Evolutionary conservation across 2,888 invertebrate species (phyloP).

Genomic region (Ophonus ardosiacus): DNA sequence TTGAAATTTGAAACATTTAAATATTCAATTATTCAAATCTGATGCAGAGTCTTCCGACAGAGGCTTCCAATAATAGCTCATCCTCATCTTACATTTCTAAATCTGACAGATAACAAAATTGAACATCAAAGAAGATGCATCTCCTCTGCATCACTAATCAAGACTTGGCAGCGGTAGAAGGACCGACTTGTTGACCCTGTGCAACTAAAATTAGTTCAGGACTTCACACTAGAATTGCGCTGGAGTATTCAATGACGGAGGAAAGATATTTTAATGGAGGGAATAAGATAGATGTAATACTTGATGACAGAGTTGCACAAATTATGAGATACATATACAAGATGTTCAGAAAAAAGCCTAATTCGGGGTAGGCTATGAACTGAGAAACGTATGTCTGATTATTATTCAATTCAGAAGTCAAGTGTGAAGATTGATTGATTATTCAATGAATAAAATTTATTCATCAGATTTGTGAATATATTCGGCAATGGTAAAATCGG

Average conservation of each 20-base stretch:
- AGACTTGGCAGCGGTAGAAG: slow-evolving; percentile 27
- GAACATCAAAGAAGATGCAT: slow-evolving; percentile 40
- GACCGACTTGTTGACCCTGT: slow-evolving; percentile 20
- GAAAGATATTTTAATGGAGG: neutral
- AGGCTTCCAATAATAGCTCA: slow-evolving; percentile 23
- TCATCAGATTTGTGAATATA: too few species aligned
- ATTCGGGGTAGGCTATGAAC: too few species aligned
- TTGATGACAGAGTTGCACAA: neutral
- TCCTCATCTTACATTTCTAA: slow-evolving; percentile 40
- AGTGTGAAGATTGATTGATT: too few species aligned
- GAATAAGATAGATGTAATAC: neutral
- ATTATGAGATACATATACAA: neutral
- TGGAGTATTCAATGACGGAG: neutral
- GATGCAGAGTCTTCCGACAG: neutral
- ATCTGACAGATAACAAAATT: slow-evolving; percentile 49
- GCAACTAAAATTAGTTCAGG: slow-evolving; percentile 16
- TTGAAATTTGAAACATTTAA: slow-evolving; percentile 29
- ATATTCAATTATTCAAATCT: slow-evolving; percentile 47
- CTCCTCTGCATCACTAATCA: slow-evolving; percentile 36
- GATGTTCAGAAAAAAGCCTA: too few species aligned
- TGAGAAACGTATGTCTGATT: too few species aligned
- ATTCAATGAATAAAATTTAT: too few species aligned
- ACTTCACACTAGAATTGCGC: slow-evolving; percentile 13
- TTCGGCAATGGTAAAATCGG: too few species aligned
- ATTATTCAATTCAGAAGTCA: too few species aligned